These are phyloP conservation scores for Drosophila buzzatii DNA, from an alignment of 2,888 invertebrate genomes.

Conservation along the genomic window DNA sequence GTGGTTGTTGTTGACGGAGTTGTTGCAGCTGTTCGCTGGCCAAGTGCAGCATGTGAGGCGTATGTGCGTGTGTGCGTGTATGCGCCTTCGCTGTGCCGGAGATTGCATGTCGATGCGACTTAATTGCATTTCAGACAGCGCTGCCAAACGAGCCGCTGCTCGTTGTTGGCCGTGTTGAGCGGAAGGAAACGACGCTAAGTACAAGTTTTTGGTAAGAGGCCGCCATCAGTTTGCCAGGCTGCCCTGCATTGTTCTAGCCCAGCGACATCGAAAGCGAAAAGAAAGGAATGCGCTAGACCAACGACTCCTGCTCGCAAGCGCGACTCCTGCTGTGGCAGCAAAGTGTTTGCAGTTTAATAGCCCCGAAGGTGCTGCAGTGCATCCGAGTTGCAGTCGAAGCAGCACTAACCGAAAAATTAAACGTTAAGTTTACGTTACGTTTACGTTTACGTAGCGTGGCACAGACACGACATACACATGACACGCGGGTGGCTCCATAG, in stretches of 20 bases:
- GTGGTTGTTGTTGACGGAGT: constrained; percentile 7
- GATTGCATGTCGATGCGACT: constrained; percentile 79
- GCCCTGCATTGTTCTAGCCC: constrained; percentile 58
- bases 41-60: constrained; percentile 33
- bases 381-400: constrained; percentile 19
- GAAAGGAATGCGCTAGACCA: constrained; percentile 37
- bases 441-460: constrained; percentile 48
- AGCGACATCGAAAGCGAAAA: constrained; percentile 54
- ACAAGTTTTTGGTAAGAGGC: constrained; percentile 54
- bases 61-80: constrained; percentile 25
- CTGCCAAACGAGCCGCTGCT: constrained; percentile 66
- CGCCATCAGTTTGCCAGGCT: constrained; percentile 7
- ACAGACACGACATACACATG: constrained; percentile 20
- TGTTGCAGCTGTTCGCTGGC: constrained; percentile 4
- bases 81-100: constrained; percentile 58
- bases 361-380: constrained; percentile 61
- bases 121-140: constrained; percentile 78
- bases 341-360: constrained; percentile 63
- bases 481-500: constrained; percentile 5
- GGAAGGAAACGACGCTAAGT: constrained; percentile 76
- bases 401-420: constrained; percentile 49
- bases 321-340: constrained; percentile 20
- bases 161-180: constrained; percentile 57
- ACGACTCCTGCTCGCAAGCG: not conserved
- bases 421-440: constrained; percentile 62